Conservation (phyloP, 2,888 invertebrate species). For the Nomada hirtipes region DNA sequence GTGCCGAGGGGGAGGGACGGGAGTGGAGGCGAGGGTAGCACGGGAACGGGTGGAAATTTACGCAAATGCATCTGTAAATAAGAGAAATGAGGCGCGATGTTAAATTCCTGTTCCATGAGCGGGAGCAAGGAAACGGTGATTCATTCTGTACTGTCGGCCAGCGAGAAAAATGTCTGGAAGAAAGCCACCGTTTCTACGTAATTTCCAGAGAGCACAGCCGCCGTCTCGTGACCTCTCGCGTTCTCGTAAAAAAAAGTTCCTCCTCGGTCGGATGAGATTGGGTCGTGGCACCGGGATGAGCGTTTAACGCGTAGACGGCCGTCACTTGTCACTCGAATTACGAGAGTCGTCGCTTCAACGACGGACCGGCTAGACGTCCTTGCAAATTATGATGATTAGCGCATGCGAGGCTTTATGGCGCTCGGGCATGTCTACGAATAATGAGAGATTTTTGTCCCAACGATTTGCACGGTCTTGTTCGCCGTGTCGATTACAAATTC, state of each 20-base stretch:
- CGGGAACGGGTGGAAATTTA: conserved; percentile 45
- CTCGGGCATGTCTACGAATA: conserved; percentile 8
- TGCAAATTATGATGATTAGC: conserved; percentile 67
- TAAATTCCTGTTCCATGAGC: conserved; percentile 59
- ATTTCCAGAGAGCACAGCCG: conserved; percentile 54
- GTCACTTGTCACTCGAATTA: conserved; percentile 63
- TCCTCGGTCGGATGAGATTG: conserved; percentile 62
- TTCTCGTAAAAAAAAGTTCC: conserved; percentile 54
- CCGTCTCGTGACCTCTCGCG: conserved; percentile 62
- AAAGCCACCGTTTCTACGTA: conserved; percentile 65
- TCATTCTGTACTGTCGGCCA: conserved; percentile 61
- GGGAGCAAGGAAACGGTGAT: conserved; percentile 62
- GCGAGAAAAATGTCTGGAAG: conserved; percentile 65
- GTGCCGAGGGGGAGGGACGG: no score
- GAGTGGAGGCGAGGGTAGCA: background rate
- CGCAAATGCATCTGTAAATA: conserved; percentile 66
- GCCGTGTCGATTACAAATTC: background rate
- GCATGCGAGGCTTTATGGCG: conserved; percentile 51
- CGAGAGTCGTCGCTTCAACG: conserved; percentile 49
- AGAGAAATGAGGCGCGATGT: conserved; percentile 67
- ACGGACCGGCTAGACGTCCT: conserved; percentile 55
- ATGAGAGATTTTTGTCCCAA: background rate
- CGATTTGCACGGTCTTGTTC: background rate
- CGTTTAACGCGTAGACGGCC: conserved; percentile 58
- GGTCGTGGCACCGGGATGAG: conserved; percentile 55